Base-by-base conservation (phyloP, 2,797 vertebrate species). In the Hoplostethus mediterraneus region DNA sequence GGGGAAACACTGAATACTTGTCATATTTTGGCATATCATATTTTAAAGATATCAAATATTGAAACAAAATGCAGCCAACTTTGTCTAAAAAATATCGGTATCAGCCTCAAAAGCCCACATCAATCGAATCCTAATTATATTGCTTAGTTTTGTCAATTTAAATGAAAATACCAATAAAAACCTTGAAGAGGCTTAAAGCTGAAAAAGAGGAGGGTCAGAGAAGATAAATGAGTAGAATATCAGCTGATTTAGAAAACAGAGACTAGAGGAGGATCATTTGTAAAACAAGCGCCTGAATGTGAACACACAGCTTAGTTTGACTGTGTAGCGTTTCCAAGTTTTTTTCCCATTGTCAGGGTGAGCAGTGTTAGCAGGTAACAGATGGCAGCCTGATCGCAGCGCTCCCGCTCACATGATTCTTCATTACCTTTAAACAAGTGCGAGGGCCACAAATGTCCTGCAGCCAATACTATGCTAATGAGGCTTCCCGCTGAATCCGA, bases 341-440 rank as follows among this genome's bases (percentile, higher is more conserved):
- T 93, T 93, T 92, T 94, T 66, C 67, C 80, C 48, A 31, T 67
- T 82, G 83, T 83, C 60, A 62, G 75, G 59, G 77, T 57, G 92
- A 94, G 73, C 91, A 88, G 90, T 87, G 91, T 94, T 94, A 94
- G 92, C 90, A 87, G 85, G 89, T 94, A 93, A 92, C 97, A 97
- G 96, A 97, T 97, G 95, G 96, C 93, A 92, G 95, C 93, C 94
- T 94, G 95, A 94, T 95, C 90, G 61, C 75, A 83, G 81, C 79
- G 80, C 84, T 92, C 94, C 92, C 93, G 90, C 88, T 95, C 94
- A 95, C 95, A 95, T 94, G 82, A 94, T 94, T 96, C 95, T 88
- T 97, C 96, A 97, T 97, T 96, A 96, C 95, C 93, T 94, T 88
- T 96, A 96, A 96, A 95, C 93, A 95, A 96, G 95, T 92, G 90